Evolutionary conservation across 2,113 vertebrate genomes (phyloP).

Genomic region (Cricetomys ansorgei): DNA sequence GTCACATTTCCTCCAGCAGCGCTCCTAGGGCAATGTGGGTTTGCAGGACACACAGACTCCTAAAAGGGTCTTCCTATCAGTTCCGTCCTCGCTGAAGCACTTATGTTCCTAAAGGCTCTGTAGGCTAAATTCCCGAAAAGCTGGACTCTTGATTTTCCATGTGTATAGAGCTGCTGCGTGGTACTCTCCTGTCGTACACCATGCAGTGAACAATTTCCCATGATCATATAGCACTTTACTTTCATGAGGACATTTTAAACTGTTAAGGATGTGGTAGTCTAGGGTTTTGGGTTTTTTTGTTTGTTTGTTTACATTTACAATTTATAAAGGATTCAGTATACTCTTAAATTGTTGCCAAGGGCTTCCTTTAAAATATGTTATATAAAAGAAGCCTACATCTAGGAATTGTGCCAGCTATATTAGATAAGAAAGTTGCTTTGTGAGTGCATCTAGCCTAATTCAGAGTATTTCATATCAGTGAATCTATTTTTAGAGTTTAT

Average conservation of each 20-base stretch:
- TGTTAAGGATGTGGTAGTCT: not conserved
- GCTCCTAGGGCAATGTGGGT: not conserved
- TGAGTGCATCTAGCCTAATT: slow-evolving; percentile 8
- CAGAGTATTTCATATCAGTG: not conserved
- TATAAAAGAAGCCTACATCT: slow-evolving; percentile 72
- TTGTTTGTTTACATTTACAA: not conserved
- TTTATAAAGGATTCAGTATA: slow-evolving; percentile 8
- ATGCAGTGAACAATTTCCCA: not conserved
- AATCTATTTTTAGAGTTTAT: slow-evolving; percentile 58
- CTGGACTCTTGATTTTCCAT: not conserved
- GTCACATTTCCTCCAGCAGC: not conserved
- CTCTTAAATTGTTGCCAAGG: slow-evolving; percentile 62
- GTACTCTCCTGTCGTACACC: not conserved
- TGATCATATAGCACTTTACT: slow-evolving; percentile 36
- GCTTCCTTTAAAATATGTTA: slow-evolving; percentile 44
- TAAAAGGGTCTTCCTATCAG: not conserved
- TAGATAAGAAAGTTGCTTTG: slow-evolving; percentile 79
- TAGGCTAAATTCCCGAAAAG: not conserved
- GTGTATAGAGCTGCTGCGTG: not conserved
- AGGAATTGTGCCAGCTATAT: slow-evolving; percentile 72
- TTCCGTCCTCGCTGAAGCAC: not conserved
- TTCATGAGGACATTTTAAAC: not conserved
- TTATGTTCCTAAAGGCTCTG: slow-evolving; percentile 39
- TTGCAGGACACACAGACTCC: not conserved
- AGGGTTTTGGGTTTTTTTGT: slow-evolving; percentile 53